Conservation (phyloP, 2,113 vertebrate genomes). For the Tetraodon nigroviridis region DNA sequence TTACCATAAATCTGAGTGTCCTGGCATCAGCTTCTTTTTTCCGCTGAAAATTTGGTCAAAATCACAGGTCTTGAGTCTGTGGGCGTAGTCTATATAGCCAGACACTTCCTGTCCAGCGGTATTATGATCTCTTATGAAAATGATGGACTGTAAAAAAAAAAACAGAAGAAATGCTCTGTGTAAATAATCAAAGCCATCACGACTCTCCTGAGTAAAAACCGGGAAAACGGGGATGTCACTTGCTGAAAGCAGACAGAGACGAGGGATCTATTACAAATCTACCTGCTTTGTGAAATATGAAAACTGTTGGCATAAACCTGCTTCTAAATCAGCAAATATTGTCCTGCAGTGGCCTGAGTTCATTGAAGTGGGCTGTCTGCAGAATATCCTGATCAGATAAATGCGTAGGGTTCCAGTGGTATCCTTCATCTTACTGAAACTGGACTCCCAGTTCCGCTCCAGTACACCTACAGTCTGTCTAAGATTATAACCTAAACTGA, state of each 20-base stretch:
- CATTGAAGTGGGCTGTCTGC: conserved; percentile 19
- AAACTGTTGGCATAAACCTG: conserved; percentile 8
- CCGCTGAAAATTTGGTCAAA: conserved; percentile 83
- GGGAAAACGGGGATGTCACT: conserved; percentile 32
- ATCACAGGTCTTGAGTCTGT: conserved; percentile 81
- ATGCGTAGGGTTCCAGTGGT: conserved; percentile 42
- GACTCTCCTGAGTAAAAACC: conserved; percentile 27
- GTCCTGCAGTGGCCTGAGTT: conserved; percentile 1
- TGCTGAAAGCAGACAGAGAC: conserved; percentile 38
- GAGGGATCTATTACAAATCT: conserved; percentile 41
- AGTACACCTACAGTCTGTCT: conserved; percentile 42
- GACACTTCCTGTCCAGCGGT: conserved; percentile 81
- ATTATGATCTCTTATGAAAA: conserved; percentile 86
- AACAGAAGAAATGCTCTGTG: conserved; percentile 55
- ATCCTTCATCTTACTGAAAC: conserved; percentile 39
- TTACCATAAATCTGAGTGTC: conserved; percentile 81
- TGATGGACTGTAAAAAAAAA: conserved; percentile 77
- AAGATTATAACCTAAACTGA: conserved; percentile 3
- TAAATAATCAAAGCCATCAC: conserved; percentile 63
- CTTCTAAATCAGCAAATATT: conserved; percentile 9
- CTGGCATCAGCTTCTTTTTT: conserved; percentile 82
- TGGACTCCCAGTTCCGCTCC: conserved; percentile 45
- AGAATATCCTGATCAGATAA: conserved; percentile 44
- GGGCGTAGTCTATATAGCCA: conserved; percentile 85
- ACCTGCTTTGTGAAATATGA: conserved; percentile 38